phyloP scores from a whole-genome alignment of 2,113 vertebrate genomes.

The Oreotrochilus melanogaster region DNA sequence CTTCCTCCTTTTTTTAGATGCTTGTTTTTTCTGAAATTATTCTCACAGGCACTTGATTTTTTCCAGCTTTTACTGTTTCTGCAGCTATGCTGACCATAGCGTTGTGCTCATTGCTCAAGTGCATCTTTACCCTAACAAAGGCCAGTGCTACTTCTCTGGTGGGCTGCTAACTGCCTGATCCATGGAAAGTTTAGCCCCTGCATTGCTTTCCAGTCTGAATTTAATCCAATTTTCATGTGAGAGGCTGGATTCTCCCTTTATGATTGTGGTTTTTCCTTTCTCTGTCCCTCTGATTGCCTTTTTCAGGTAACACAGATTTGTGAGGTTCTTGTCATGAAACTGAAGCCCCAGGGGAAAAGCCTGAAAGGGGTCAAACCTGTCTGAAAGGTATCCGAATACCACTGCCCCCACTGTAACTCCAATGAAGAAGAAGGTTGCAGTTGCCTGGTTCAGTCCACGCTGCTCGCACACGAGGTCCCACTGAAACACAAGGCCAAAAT shows the following conservation, averaged over 20 bases:
- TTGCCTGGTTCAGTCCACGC: slow-evolving; percentile 83
- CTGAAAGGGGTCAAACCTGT: slow-evolving; percentile 79
- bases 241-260: background rate
- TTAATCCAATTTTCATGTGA: accelerated
- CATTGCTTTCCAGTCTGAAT: background rate
- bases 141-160: background rate
- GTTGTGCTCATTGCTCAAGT: background rate
- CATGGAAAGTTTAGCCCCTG: background rate
- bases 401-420: slow-evolving; percentile 87
- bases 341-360: background rate
- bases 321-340: background rate
- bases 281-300: background rate
- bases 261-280: background rate
- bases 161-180: background rate
- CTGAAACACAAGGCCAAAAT: slow-evolving; percentile 70
- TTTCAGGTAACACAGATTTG: background rate
- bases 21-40: background rate
- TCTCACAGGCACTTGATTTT: background rate
- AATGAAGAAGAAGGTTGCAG: slow-evolving; percentile 87
- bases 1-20: background rate
- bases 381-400: slow-evolving; percentile 85
- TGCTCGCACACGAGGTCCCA: slow-evolving; percentile 91
- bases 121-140: background rate
- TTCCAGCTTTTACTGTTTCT: background rate
- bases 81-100: background rate